Percentiles rank a stretch among this genome's conserved stretches.
Conservation (phyloP, 2,888 invertebrate species). For the Trisateles emortualis region DNA sequence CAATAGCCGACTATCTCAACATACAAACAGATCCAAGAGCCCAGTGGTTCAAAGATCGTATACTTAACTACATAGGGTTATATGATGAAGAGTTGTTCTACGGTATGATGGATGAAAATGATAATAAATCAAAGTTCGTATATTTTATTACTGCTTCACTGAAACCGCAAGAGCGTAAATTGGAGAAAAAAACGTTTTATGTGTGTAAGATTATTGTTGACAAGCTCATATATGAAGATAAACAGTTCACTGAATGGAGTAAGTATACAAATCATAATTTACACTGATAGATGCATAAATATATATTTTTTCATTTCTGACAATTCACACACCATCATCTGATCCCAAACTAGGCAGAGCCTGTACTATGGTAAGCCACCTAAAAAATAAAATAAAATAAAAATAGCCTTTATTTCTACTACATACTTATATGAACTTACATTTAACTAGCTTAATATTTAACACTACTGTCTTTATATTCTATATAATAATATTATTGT, state of each 20-base stretch:
- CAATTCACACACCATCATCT: no score
- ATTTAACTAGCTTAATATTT: no score
- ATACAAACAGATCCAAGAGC: slow-evolving; percentile 85
- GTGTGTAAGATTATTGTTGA: slow-evolving; percentile 91
- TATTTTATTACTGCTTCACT: slow-evolving; percentile 60
- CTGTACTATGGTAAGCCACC: no score
- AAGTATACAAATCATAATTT: slow-evolving; percentile 67
- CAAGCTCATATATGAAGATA: slow-evolving; percentile 89
- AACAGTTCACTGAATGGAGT: slow-evolving; percentile 93
- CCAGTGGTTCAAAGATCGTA: slow-evolving; percentile 90
- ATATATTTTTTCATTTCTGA: no score
- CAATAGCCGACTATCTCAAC: slow-evolving; percentile 48
- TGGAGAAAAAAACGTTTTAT: slow-evolving; percentile 88
- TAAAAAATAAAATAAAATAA: no score
- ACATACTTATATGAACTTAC: no score
- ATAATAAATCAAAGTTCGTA: slow-evolving; percentile 77
- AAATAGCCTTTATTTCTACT: no score
- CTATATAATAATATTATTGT: no score
- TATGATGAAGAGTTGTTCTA: slow-evolving; percentile 87
- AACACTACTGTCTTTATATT: no score
- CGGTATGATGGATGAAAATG: slow-evolving; percentile 85
- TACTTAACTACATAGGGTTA: slow-evolving; percentile 86
- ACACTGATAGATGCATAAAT: no score
- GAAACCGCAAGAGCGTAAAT: slow-evolving; percentile 63
- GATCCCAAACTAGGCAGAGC: no score